Evolutionary conservation across 2,113 vertebrate species (phyloP).

Genomic region (Hemibagrus wyckioides): DNA sequence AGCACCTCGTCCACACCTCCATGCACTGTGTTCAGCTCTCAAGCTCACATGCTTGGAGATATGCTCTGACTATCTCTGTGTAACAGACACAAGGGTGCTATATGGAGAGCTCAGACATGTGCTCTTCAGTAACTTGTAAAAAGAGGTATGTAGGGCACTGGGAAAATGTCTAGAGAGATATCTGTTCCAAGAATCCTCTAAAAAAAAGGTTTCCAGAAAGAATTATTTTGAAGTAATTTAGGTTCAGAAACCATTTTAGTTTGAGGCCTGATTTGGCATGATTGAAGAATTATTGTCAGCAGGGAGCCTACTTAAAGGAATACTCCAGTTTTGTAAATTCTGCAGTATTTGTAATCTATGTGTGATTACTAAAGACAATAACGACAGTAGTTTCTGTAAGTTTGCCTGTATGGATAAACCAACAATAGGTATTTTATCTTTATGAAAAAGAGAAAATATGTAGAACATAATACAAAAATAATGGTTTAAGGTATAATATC

Average conservation of each 20-base stretch:
- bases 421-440: no score
- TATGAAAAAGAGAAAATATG: background rate
- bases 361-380: background rate
- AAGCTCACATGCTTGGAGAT: background rate
- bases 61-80: conserved; percentile 9
- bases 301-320: background rate
- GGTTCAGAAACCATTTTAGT: background rate
- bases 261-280: background rate
- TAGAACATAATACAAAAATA: background rate
- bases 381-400: background rate
- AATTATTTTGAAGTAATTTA: background rate
- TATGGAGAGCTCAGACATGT: conserved; percentile 13
- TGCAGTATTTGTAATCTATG: background rate
- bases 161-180: background rate
- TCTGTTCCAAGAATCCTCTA: background rate
- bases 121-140: background rate
- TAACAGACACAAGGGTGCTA: background rate
- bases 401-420: background rate
- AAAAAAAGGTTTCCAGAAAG: background rate
- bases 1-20: conserved; percentile 34
- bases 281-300: background rate
- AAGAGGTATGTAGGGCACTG: background rate
- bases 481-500: background rate
- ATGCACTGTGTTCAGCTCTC: conserved; percentile 20
- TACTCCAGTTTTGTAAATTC: background rate